A percentile compares a stretch with the other conserved stretches of the same genome.
phyloP scores from a whole-genome alignment of 2,888 invertebrate species.

The Leptinotarsa tumamoca region DNA sequence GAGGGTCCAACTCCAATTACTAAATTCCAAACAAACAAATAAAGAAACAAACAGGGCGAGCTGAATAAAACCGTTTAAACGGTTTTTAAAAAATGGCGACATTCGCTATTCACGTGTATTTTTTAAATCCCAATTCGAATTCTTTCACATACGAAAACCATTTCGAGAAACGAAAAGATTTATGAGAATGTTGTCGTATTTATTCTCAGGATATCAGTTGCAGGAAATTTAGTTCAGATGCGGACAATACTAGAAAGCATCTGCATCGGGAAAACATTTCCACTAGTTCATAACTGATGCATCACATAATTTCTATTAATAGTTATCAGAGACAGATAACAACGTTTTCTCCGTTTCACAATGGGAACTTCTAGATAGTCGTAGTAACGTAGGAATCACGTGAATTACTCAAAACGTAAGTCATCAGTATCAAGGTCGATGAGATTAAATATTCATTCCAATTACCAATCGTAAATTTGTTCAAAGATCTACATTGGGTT shows the following conservation, averaged over 20 bases:
- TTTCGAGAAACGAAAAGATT: too few relatives aligned
- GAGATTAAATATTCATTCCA: constrained; percentile 4
- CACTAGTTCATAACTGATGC: neutral
- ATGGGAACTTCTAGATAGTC: neutral
- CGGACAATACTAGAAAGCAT: neutral
- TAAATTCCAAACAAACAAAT: too few relatives aligned
- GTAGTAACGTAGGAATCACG: constrained; percentile 8
- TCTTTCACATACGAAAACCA: too few relatives aligned
- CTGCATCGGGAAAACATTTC: neutral
- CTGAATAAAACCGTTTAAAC: too few relatives aligned
- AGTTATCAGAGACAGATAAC: constrained; percentile 7
- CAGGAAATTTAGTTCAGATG: neutral
- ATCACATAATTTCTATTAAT: constrained; percentile 7
- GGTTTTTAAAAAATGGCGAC: too few relatives aligned
- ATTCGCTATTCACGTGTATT: too few relatives aligned
- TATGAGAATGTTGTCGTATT: neutral
- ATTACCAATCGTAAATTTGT: neutral
- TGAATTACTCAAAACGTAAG: constrained; percentile 18
- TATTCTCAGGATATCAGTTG: neutral
- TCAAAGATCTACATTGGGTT: neutral
- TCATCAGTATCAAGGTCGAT: constrained; percentile 2
- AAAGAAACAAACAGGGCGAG: too few relatives aligned
- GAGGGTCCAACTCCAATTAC: too few relatives aligned
- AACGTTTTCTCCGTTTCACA: neutral
- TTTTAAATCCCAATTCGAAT: too few relatives aligned